Conservation (phyloP, 2,888 invertebrate genomes). For the Caenorhabditis afra region DNA sequence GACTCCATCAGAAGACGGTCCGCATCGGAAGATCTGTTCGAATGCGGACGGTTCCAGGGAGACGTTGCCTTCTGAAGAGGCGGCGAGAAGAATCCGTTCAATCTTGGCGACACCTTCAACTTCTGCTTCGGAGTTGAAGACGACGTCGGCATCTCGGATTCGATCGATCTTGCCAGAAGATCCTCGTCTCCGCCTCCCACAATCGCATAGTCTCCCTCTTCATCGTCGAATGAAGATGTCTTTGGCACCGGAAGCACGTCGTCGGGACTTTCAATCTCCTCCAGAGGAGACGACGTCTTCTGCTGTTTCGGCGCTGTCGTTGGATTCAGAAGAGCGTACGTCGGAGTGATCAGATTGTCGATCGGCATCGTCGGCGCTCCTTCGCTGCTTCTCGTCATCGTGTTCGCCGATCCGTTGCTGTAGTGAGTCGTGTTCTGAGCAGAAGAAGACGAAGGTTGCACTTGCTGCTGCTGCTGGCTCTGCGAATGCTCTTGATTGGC, state of each 20-base stretch:
- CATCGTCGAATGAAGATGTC: conserved; percentile 27
- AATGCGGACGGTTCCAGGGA: conserved; percentile 17
- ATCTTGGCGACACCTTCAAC: conserved; percentile 39
- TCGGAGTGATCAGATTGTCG: conserved; percentile 43
- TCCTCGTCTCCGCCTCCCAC: conserved; percentile 51
- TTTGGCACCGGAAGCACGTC: conserved; percentile 50
- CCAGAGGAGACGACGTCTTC: no score
- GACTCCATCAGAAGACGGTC: conserved; percentile 57
- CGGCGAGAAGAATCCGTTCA: conserved; percentile 58
- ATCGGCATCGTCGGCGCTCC: conserved; percentile 24
- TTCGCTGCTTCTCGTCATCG: conserved; percentile 50
- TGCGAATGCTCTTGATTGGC: no score
- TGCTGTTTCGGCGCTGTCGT: no score
- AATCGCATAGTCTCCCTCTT: conserved; percentile 54
- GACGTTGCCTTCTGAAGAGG: conserved; percentile 16
- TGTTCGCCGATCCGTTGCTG: conserved; percentile 51
- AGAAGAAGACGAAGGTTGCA: not conserved
- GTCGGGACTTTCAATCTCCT: conserved; percentile 33
- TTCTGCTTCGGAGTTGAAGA: conserved; percentile 37
- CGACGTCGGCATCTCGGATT: conserved; percentile 57
- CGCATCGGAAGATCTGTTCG: conserved; percentile 9
- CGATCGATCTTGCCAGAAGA: conserved; percentile 59
- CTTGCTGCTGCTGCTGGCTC: conserved; percentile 2
- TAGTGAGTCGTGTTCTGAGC: conserved; percentile 39
- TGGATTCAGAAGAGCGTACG: conserved; percentile 32